A percentile compares a stretch with the other conserved stretches of the same genome.
Conservation (phyloP, 2,113 vertebrate genomes). For the Solenodon paradoxus region DNA sequence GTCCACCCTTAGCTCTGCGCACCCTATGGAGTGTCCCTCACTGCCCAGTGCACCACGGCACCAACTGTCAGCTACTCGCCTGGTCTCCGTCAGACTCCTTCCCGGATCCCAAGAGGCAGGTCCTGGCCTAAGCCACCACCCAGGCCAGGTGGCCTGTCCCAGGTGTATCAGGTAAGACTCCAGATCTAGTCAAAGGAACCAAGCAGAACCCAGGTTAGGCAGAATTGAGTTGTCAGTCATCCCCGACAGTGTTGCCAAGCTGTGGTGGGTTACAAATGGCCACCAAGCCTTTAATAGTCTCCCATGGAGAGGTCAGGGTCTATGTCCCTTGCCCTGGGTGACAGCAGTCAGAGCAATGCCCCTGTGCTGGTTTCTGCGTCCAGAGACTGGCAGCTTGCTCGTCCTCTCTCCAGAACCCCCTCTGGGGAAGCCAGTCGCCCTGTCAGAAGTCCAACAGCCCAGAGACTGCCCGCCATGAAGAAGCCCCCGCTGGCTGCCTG, state of each 20-base stretch:
- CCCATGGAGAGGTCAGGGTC: too few relatives aligned
- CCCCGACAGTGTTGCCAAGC: neutral
- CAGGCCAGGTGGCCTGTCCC: neutral
- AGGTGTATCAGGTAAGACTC: neutral
- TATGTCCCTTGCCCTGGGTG: fast-evolving
- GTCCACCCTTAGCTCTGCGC: neutral
- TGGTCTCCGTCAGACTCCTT: neutral
- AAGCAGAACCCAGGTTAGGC: fast-evolving
- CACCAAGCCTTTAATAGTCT: neutral
- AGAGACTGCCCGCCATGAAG: neutral
- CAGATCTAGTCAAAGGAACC: neutral
- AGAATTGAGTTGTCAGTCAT: neutral
- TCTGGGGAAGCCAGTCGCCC: neutral
- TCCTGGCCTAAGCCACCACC: neutral
- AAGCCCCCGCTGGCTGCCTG: fast-evolving
- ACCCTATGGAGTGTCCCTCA: neutral
- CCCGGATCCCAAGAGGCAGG: neutral
- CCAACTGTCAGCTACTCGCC: too few relatives aligned
- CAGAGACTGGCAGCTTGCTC: fast-evolving
- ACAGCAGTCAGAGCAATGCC: neutral
- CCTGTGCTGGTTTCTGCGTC: neutral
- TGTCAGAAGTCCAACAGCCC: fast-evolving
- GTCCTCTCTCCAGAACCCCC: neutral
- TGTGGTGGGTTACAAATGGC: neutral
- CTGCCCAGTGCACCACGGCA: fast-evolving